Evolutionary conservation across 2,113 vertebrate species (phyloP).

Genomic region (Jaculus jaculus): DNA sequence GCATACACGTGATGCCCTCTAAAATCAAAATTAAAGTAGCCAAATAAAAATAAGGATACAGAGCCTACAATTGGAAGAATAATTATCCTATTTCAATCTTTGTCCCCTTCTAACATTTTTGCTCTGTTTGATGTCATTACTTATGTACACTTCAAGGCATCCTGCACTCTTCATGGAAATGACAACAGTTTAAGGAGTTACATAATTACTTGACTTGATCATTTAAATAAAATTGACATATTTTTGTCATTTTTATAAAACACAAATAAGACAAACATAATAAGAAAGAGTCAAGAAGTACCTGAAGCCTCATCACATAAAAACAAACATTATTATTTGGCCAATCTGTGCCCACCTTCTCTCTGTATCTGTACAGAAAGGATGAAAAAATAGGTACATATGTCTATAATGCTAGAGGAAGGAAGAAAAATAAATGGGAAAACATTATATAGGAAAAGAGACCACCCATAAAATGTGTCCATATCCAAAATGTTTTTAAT

Average conservation of each 20-base stretch:
- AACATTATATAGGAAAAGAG: neutral
- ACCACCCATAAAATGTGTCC: neutral
- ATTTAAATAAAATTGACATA: constrained; percentile 28
- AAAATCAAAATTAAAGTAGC: constrained; percentile 49
- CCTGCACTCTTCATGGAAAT: neutral
- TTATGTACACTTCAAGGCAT: neutral
- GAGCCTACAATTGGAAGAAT: neutral
- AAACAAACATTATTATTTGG: constrained; percentile 37
- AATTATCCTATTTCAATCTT: neutral
- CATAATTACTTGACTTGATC: constrained; percentile 25
- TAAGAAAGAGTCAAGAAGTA: constrained; percentile 25
- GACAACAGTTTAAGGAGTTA: neutral
- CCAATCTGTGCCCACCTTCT: neutral
- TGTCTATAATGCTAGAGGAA: neutral
- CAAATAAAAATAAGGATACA: constrained; percentile 29
- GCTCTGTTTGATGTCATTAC: neutral
- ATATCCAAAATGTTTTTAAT: neutral
- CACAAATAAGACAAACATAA: constrained; percentile 31
- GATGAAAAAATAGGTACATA: neutral
- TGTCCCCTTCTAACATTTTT: neutral
- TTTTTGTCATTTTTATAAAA: constrained; percentile 21
- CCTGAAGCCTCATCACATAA: neutral
- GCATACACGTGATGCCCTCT: neutral
- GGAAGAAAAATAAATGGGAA: neutral
- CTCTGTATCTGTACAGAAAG: neutral